Conservation (phyloP, 2,888 invertebrate genomes). For the Chydorus sphaericus region DNA sequence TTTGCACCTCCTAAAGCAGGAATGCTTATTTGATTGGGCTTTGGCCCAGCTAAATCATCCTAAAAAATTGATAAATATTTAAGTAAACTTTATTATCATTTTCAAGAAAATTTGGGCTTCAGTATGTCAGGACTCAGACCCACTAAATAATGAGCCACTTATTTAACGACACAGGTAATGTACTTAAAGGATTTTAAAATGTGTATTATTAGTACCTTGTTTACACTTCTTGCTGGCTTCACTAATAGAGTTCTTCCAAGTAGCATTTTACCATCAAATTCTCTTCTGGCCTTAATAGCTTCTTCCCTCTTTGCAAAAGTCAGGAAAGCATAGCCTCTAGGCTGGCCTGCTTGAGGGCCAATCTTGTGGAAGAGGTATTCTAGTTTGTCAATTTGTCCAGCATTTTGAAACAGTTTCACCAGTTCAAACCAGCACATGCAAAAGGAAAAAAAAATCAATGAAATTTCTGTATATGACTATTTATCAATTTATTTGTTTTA, state of each 20-base stretch:
- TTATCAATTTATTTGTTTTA: slow-evolving; percentile 12
- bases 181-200: neutral
- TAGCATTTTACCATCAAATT: slow-evolving; percentile 55
- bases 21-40: slow-evolving; percentile 52
- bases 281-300: slow-evolving; percentile 53
- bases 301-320: slow-evolving; percentile 53
- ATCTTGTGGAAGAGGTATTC: slow-evolving; percentile 87
- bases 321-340: slow-evolving; percentile 85
- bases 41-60: slow-evolving; percentile 62
- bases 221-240: slow-evolving; percentile 25
- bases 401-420: slow-evolving; percentile 88
- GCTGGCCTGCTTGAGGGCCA: slow-evolving; percentile 74
- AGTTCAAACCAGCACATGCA: slow-evolving; percentile 65
- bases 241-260: slow-evolving; percentile 62
- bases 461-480: slow-evolving; percentile 20
- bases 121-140: no score
- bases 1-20: slow-evolving; percentile 55
- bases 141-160: no score
- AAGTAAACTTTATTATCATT: no score
- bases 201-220: slow-evolving; percentile 6
- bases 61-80: no score
- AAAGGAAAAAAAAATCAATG: slow-evolving; percentile 25
- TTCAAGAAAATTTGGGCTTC: no score
- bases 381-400: slow-evolving; percentile 86
- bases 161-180: no score